Evolutionary conservation across 2,113 vertebrate species (phyloP).

Genomic region (Mugil cephalus): DNA sequence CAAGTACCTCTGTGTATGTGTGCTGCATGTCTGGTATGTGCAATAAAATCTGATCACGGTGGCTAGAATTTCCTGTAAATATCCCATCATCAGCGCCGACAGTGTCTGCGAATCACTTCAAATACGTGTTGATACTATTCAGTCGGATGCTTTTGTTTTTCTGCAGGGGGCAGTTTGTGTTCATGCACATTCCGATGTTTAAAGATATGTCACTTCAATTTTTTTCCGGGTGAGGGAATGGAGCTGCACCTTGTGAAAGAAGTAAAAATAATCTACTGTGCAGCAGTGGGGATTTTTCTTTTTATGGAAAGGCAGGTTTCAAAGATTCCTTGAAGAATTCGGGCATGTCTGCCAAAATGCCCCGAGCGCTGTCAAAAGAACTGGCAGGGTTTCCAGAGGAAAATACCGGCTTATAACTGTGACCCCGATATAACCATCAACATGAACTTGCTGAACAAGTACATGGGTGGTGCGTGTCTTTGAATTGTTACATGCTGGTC

Average conservation of each 20-base stretch:
- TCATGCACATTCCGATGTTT: neutral
- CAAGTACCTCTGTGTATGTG: neutral
- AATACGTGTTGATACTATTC: neutral
- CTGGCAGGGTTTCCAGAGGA: neutral
- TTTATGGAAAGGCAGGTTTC: neutral
- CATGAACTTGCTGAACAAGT: neutral
- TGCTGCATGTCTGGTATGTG: neutral
- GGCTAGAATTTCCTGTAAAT: constrained; percentile 4
- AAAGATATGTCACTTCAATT: constrained; percentile 8
- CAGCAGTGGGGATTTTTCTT: neutral
- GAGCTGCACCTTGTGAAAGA: neutral
- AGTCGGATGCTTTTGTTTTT: too few species aligned
- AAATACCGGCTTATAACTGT: neutral
- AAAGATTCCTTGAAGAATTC: constrained; percentile 1
- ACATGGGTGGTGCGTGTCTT: neutral
- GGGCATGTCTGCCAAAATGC: neutral
- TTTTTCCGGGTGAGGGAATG: neutral
- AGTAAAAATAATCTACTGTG: neutral
- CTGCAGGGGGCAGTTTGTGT: neutral
- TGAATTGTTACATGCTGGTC: neutral
- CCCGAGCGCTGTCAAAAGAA: neutral
- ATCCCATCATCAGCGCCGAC: neutral
- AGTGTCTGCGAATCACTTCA: neutral
- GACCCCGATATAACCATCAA: neutral
- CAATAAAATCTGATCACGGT: constrained; percentile 9